Percentiles rank a stretch among this genome's conserved stretches.
Conservation (phyloP, 2,888 invertebrate species). For the Stenchaetothrips biformis region DNA sequence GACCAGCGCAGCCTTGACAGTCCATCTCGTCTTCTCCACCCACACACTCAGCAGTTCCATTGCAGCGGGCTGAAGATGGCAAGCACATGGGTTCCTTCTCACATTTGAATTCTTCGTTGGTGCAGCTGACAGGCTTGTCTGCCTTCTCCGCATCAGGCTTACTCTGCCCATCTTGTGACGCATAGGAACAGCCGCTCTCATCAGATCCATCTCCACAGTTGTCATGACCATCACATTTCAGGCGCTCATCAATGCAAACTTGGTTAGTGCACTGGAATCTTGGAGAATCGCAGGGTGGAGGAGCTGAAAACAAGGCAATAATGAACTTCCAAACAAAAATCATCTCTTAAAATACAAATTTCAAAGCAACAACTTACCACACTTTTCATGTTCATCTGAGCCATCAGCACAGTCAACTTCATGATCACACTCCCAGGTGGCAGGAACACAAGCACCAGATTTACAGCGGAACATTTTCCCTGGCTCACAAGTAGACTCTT, state of each 20-base stretch:
- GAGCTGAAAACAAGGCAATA: not conserved
- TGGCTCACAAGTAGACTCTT: constrained; percentile 38
- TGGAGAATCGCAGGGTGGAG: not conserved
- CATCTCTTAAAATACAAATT: not conserved
- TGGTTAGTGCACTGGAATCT: constrained; percentile 31
- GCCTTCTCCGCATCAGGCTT: not conserved
- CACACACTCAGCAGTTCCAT: constrained; percentile 63
- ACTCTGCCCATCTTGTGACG: constrained; percentile 28
- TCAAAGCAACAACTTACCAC: constrained; percentile 36
- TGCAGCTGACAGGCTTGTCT: not conserved
- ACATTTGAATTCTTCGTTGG: constrained; percentile 36
- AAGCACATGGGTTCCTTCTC: constrained; percentile 32
- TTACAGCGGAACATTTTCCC: constrained; percentile 43
- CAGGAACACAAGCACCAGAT: constrained; percentile 45
- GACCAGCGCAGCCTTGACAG: constrained; percentile 50
- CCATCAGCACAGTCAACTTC: constrained; percentile 43
- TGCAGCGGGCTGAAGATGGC: constrained; percentile 51
- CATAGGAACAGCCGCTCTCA: constrained; percentile 40
- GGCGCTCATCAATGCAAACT: constrained; percentile 32
- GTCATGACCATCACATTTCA: constrained; percentile 40
- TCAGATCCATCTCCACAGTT: constrained; percentile 45
- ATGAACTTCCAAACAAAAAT: not conserved
- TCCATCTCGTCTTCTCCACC: constrained; percentile 63
- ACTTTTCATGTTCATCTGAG: constrained; percentile 51
- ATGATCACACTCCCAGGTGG: constrained; percentile 47